Base-by-base conservation (phyloP, 2,797 vertebrate genomes). In the Leontocebus nigricollis region DNA sequence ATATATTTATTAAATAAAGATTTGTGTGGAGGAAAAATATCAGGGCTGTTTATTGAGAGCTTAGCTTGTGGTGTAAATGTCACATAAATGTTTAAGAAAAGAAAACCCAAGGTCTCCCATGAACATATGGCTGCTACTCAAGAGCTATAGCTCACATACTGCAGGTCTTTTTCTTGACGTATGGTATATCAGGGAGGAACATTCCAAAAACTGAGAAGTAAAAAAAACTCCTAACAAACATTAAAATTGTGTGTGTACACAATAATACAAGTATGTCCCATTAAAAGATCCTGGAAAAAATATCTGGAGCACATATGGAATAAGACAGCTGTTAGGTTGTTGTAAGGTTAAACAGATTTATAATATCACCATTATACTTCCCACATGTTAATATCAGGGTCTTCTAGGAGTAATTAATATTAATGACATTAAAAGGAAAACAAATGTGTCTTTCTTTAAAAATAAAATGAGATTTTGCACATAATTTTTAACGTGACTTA, bases 51-150 rank as follows among this genome's bases (percentile, higher is more conserved):
- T 94, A 5, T 76, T 64, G 82, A 95, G 77, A 89, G 22, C 83
- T 93, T 72, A 84, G 41, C 92, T 77, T 80, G 83, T 86, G 52
- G 33, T 97, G 84, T 93, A 50, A 90, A 92, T 92, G 81, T 96
- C 92, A 96, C 80, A 96, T 88, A 96, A 94, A 96, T 96, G 96
- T 95, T 96, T 97, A 97, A 89, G 84, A 88, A 97, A 93, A 96
- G 80, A 79, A 94, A 94, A 95, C 46, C 22, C 4, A 0, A 72
- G 75, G 64, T 97, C 82, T 90, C 41, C 61, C 10, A 7, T 22
- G 50, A 94, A 86, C 12, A 44, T 77, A 87, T 70, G 95, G 61
- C 83, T 97, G 90, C 92, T 97, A 97, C 88, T 64, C 93, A 95
- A 87, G 50, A 95, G 33, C 48, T 61, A 50, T 19, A 90, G 50